A percentile compares a stretch with the other conserved stretches of the same genome.
Conservation (phyloP, 2,113 vertebrate genomes). For the Zeus faber region DNA sequence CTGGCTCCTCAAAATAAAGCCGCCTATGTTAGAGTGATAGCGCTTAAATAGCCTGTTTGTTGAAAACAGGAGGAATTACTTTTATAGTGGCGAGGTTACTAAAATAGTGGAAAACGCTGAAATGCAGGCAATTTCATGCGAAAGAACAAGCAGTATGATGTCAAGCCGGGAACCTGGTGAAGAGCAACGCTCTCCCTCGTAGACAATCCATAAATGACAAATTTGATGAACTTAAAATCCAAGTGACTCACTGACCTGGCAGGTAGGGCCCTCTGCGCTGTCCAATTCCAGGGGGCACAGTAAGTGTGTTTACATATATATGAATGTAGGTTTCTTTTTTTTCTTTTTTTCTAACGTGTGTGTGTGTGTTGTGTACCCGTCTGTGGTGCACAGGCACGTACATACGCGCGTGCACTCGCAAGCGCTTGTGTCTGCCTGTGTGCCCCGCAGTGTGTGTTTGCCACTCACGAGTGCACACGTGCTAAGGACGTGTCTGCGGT, state of each 20-base stretch:
- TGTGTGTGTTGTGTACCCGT: constrained; percentile 5
- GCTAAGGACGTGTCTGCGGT: constrained; percentile 50
- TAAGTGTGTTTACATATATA: constrained; percentile 16
- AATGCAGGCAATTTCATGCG: constrained; percentile 5
- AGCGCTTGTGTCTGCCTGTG: background rate
- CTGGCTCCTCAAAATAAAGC: constrained; percentile 73
- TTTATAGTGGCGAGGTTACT: constrained; percentile 12
- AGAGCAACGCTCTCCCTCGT: constrained; percentile 26
- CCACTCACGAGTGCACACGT: constrained; percentile 12
- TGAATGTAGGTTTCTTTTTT: background rate
- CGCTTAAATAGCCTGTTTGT: constrained; percentile 75
- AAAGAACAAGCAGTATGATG: constrained; percentile 32
- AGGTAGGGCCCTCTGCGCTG: constrained; percentile 44
- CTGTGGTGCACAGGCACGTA: background rate
- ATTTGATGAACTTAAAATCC: constrained; percentile 41
- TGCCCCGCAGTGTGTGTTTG: constrained; percentile 3
- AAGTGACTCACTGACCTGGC: constrained; percentile 53
- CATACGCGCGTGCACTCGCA: background rate
- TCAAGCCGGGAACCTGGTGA: constrained; percentile 6
- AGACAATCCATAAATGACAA: constrained; percentile 43
- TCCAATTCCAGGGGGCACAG: constrained; percentile 42
- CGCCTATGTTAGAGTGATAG: constrained; percentile 68
- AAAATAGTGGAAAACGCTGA: constrained; percentile 28
- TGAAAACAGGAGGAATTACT: constrained; percentile 46
- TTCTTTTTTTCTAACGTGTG: no score